Base-by-base conservation (phyloP, 1,140 invertebrate species). In the Formica selysi region DNA sequence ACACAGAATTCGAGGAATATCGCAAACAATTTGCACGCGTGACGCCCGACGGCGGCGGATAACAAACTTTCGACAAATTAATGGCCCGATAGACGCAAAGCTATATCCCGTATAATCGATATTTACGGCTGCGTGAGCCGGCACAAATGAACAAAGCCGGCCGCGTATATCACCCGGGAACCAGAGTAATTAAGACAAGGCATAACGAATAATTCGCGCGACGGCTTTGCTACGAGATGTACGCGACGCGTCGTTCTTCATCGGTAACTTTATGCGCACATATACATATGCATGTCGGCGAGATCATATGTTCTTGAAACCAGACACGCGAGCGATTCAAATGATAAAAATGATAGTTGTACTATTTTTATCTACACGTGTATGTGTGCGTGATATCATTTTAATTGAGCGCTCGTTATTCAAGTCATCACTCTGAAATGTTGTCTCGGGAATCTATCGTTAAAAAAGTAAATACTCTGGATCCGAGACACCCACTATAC, bases 61-160 rank as follows among this genome's bases (percentile, higher is more conserved):
- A 83, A 83, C 79, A 83, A 83, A 83, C 79, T 83, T 83, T 83
- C 79, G 79, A 83, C 79, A 83, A 83, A 83, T 83, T 83, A 83
- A 83, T 83, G 79, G 79, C 54, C 79, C 79, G 79, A 83, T 83
- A 74, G 79, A 83, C 79, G 68, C 68, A 61, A 44, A 61, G 68
- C 79, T 61, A 74, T 83, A 83, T 83, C 68, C 78, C 59, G 54
- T 48, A 70, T 83, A 83, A 83, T 83, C 79, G 79, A 83, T 83
- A 83, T 83, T 83, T 83, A 83, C 73, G 79, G 68, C 79, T 61
- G 79, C 68, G 68, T 83, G 68, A 68, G 68, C 79, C 79, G 79
- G 79, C 79, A 83, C 79, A 83, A 83, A 83, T 83, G 79, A 83
- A 83, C 79, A 83, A 83, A 83, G 79, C 79, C 51, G 19, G 79